Percentiles rank a stretch among this genome's conserved stretches.
Evolutionary conservation across 1,140 invertebrate species (phyloP).

Genomic region (Paraescarpia echinospica): DNA sequence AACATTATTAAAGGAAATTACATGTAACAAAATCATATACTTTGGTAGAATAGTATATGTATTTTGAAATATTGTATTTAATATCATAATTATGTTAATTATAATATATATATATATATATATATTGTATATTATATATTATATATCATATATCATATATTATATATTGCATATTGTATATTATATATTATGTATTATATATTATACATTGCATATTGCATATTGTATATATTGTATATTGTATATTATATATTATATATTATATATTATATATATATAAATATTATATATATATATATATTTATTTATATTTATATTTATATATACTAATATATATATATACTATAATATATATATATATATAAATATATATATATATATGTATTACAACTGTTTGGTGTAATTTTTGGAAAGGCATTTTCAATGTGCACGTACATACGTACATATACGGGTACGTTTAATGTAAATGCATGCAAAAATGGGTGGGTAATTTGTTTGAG

Average conservation of each 20-base stretch:
- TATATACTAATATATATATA: background rate
- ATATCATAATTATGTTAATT: too few relatives aligned
- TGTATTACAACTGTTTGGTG: too few relatives aligned
- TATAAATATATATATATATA: background rate
- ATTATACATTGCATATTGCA: too few relatives aligned
- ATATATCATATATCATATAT: background rate
- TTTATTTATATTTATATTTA: background rate
- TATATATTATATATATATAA: background rate
- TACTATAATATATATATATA: background rate
- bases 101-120: slow-evolving; percentile 11
- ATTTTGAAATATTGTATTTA: too few relatives aligned
- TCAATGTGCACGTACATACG: too few relatives aligned
- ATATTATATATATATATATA: background rate
- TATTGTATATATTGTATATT: too few relatives aligned
- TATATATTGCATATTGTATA: background rate
- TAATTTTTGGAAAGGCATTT: too few relatives aligned
- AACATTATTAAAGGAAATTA: background rate
- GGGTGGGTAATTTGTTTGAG: too few relatives aligned
- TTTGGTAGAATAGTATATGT: background rate
- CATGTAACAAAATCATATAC: background rate
- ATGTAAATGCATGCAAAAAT: too few relatives aligned
- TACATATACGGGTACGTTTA: too few relatives aligned
- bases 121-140: slow-evolving; percentile 5
- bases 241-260: background rate
- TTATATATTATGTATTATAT: too few relatives aligned